A percentile compares a stretch with the other conserved stretches of the same genome.
phyloP scores from a whole-genome alignment of 2,113 vertebrate species.

The Mobula birostris region DNA sequence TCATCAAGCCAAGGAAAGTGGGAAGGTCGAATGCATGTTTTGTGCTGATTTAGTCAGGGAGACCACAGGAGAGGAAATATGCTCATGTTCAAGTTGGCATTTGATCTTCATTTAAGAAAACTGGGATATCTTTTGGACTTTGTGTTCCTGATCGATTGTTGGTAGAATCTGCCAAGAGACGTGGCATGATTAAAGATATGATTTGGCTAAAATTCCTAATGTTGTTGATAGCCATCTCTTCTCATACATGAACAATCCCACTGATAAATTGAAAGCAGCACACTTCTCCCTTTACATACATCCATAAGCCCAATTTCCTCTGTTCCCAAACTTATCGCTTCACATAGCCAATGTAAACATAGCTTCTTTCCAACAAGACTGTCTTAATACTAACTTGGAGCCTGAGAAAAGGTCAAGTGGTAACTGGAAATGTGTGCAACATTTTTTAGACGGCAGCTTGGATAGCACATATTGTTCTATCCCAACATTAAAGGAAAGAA shows the following conservation, averaged over 20 bases:
- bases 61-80: neutral
- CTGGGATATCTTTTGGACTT: neutral
- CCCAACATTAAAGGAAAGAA: too few relatives aligned
- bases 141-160: neutral
- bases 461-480: too few relatives aligned
- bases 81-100: neutral
- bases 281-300: neutral
- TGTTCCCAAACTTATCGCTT: neutral
- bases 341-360: neutral
- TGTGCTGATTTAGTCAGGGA: neutral
- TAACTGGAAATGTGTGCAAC: neutral
- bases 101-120: neutral
- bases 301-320: neutral
- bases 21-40: neutral
- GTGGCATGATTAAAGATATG: neutral
- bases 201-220: neutral
- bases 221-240: neutral
- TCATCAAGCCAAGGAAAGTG: neutral
- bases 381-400: neutral
- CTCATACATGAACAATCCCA: neutral
- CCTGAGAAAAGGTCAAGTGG: neutral
- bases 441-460: too few relatives aligned
- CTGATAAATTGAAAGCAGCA: neutral
- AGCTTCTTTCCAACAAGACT: neutral
- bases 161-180: neutral